A percentile compares a stretch with the other conserved stretches of the same genome.
Conservation (phyloP, 2,113 vertebrate species). For the Microcebus lehilahytsara region DNA sequence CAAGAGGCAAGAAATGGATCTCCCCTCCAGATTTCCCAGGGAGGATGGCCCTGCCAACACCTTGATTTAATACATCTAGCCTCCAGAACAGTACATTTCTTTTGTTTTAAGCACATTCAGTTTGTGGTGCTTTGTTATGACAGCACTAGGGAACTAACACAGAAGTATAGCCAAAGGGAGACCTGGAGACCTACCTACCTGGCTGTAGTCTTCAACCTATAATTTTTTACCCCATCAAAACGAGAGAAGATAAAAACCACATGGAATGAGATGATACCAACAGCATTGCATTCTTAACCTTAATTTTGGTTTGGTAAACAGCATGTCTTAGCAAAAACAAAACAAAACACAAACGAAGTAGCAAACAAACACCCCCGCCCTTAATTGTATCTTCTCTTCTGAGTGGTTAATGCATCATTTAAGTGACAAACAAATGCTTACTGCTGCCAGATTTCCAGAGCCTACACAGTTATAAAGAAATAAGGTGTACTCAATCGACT, state of each 20-base stretch:
- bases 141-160: background rate
- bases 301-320: background rate
- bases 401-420: background rate
- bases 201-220: background rate
- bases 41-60: background rate
- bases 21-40: background rate
- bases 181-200: background rate
- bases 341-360: background rate
- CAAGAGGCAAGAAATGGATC: background rate
- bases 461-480: constrained; percentile 28
- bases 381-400: background rate
- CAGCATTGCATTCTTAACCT: background rate
- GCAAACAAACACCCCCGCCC: background rate
- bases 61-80: background rate
- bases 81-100: background rate
- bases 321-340: background rate
- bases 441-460: constrained; percentile 41
- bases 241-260: background rate
- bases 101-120: background rate
- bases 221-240: background rate
- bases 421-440: constrained; percentile 52
- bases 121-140: background rate
- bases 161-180: background rate
- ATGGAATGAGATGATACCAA: background rate
- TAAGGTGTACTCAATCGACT: constrained; percentile 28